Base-by-base conservation (phyloP, 2,113 vertebrate species). In the Geothlypis trichas region DNA sequence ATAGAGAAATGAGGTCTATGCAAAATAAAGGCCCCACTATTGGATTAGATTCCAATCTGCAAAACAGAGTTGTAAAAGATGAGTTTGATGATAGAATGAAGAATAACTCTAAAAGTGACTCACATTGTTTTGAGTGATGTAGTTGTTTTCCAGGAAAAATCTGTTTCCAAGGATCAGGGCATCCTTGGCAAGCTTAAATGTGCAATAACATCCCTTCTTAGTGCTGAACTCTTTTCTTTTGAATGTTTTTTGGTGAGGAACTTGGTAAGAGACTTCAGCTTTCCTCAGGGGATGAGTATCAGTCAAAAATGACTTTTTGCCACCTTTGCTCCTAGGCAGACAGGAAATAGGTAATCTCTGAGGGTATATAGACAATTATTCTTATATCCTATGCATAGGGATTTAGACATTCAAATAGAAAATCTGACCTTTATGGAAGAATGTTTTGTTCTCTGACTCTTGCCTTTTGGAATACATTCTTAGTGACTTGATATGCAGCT, bases 141-240 rank as follows among this genome's bases (percentile, higher is more conserved):
- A 86, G 55, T 21, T 42, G 37, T 89, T 93, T 89, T 96, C 81
- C 81, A 95, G 74, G 91, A 92, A 91, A 91, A 84, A 62, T 61
- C n/a, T 87, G 31, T 65, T 91, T 74, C 62, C 68, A 73, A 86
- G 76, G 46, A 65, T 87, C 83, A 82, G 71, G 69, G 69, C 73
- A 93, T 82, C 69, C 39, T 68, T 94, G 90, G 69, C 81, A 72
- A 91, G 59, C 33, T 46, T 41, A 62, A 66, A 65, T 28, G 37
- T 79, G 59, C 24, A 49, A 41, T 65, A 77, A 35, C 31, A 51
- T 66, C 55, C 13, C 75, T 80, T 77, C 51, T 15, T 12, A 58
- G 59, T n/a, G n/a, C 41, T 73, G 41, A 89, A 31, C 15, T 27
- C 17, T 44, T 58, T 37, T 37, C 14, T 87, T 77, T 39, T 28